phyloP scores from a whole-genome alignment of 2,113 vertebrate genomes.

The Climacteris rufus region DNA sequence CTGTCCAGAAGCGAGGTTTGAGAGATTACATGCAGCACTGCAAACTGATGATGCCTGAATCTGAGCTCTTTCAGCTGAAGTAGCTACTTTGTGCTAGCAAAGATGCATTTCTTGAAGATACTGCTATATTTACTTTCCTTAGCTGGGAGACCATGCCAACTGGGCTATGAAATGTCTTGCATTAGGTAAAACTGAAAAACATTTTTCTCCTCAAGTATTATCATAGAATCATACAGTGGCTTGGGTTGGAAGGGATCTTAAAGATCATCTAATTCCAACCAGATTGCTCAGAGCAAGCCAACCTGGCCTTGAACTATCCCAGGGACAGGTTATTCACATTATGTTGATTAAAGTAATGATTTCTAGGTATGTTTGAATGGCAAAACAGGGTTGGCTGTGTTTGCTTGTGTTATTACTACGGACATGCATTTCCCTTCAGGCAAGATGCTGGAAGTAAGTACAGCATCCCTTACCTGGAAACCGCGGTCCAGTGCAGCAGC shows the following conservation, averaged over 20 bases:
- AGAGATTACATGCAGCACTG: background rate
- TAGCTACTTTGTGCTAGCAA: background rate
- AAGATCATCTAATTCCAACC: background rate
- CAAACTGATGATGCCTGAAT: background rate
- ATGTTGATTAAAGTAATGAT: background rate
- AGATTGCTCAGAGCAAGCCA: background rate
- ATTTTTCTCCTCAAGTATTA: background rate
- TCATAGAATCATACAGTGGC: background rate
- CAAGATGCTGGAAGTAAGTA: background rate
- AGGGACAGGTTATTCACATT: no score
- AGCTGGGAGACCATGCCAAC: background rate
- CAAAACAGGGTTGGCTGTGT: background rate
- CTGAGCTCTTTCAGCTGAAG: background rate
- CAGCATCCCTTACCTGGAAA: background rate
- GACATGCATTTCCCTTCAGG: fast-evolving
- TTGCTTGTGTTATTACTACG: background rate
- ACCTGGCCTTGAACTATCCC: background rate
- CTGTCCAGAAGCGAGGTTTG: background rate
- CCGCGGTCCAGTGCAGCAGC: background rate
- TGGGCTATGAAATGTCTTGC: fast-evolving
- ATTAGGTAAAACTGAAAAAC: background rate
- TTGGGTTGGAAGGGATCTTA: background rate
- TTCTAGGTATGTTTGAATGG: background rate
- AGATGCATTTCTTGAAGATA: background rate
- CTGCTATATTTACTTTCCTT: background rate